Percentiles rank a stretch among this genome's conserved stretches.
Evolutionary conservation across 2,797 vertebrate genomes (phyloP).

Genomic region (Rhinophrynus dorsalis): DNA sequence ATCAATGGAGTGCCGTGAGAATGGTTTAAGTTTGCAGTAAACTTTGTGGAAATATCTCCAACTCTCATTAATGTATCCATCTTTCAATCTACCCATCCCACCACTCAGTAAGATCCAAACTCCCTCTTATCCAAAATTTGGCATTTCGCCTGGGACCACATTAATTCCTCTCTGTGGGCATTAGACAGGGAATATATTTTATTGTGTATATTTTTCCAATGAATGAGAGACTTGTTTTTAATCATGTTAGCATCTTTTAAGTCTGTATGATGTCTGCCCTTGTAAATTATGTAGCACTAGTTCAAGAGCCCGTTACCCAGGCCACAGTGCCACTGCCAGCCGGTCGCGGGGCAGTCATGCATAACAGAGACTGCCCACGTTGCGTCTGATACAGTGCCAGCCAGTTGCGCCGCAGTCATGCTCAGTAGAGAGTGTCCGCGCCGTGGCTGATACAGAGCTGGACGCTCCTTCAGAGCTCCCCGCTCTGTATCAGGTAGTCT

Average conservation of each 20-base stretch:
- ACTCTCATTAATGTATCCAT: conserved; percentile 24
- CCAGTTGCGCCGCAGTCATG: too few relatives aligned
- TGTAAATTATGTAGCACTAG: conserved; percentile 49
- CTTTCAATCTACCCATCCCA: conserved; percentile 18
- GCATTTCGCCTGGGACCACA: conserved; percentile 51
- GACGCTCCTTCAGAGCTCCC: too few relatives aligned
- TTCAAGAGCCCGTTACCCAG: too few relatives aligned
- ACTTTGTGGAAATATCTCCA: conserved; percentile 34
- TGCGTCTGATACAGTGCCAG: too few relatives aligned
- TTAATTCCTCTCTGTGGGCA: conserved; percentile 47
- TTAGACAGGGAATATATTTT: conserved; percentile 42
- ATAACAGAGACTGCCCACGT: too few relatives aligned
- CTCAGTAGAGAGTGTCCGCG: too few relatives aligned
- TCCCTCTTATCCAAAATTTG: conserved; percentile 41
- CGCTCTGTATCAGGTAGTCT: too few relatives aligned
- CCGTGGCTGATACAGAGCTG: too few relatives aligned
- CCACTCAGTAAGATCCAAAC: conserved; percentile 25
- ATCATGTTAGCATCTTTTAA: conserved; percentile 41
- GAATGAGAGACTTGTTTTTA: conserved; percentile 46
- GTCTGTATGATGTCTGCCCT: conserved; percentile 23
- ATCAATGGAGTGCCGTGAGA: conserved; percentile 40
- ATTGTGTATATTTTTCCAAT: conserved; percentile 45
- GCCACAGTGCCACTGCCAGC: too few relatives aligned
- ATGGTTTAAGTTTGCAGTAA: conserved; percentile 46
- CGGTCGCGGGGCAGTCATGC: too few relatives aligned